Percentiles rank a stretch among this genome's conserved stretches.
These are phyloP conservation scores for Nebria ingens DNA, from an alignment of 1,140 invertebrate genomes.

Conservation along the genomic window DNA sequence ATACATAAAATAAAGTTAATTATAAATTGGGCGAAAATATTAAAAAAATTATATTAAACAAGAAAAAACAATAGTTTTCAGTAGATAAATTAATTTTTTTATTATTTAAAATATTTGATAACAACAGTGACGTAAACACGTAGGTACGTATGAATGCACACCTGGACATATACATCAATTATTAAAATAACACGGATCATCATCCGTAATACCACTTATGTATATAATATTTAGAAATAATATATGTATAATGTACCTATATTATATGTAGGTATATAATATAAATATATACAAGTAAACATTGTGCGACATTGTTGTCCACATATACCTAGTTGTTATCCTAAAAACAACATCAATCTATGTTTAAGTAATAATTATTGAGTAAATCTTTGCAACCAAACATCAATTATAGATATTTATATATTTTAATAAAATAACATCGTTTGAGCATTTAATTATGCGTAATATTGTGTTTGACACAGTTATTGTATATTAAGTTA, in stretches of 20 bases:
- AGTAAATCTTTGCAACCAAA: background rate
- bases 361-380: background rate
- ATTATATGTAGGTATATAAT: background rate
- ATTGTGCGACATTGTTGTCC: background rate
- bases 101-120: conserved; percentile 1
- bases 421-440: conserved; percentile 1
- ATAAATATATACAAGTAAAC: background rate
- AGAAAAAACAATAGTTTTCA: background rate
- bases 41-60: no score
- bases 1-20: no score
- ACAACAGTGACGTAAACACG: background rate
- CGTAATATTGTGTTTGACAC: background rate
- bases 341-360: background rate
- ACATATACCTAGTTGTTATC: background rate
- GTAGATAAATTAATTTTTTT: conserved; percentile 7
- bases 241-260: background rate
- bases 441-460: background rate
- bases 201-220: background rate
- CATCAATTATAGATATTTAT: background rate
- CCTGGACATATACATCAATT: conserved; percentile 1
- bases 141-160: background rate
- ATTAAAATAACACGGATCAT: conserved; percentile 2
- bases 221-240: background rate
- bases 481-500: background rate
- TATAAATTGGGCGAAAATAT: no score